Conservation (phyloP, 2,797 vertebrate genomes). For the Megalops cyprinoides region DNA sequence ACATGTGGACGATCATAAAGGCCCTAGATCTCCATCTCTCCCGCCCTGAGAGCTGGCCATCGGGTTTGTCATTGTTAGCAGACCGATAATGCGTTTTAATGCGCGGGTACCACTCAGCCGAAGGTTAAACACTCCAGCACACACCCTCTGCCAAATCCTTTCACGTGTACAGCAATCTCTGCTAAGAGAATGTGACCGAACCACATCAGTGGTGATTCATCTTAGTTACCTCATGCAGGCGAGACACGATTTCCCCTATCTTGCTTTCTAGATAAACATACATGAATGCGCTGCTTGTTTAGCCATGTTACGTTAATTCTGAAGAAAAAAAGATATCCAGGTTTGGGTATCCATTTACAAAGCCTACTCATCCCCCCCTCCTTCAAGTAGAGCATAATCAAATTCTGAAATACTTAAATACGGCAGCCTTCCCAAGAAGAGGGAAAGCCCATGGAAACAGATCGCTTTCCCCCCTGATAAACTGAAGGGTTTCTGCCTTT, state of each 20-base stretch:
- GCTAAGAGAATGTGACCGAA: conserved; percentile 3
- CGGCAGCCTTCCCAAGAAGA: conserved; percentile 26
- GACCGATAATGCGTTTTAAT: not conserved
- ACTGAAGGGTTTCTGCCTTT: conserved; percentile 46
- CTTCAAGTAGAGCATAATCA: conserved; percentile 28
- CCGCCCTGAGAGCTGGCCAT: not conserved
- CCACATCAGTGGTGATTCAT: not conserved
- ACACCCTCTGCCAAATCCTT: not conserved
- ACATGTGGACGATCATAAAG: not conserved
- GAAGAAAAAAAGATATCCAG: not conserved
- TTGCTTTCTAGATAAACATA: not conserved
- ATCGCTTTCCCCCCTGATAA: conserved; percentile 44
- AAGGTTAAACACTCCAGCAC: not conserved
- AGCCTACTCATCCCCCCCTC: not conserved
- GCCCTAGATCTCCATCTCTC: not conserved
- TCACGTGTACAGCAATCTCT: not conserved
- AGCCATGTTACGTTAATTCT: not conserved
- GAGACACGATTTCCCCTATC: not conserved
- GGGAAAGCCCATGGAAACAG: conserved; percentile 33
- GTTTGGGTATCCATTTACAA: conserved; percentile 18
- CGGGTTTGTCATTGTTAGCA: not conserved
- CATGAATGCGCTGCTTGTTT: not conserved
- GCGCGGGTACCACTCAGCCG: not conserved
- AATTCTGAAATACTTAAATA: conserved; percentile 36
- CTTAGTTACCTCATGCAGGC: not conserved